Evolutionary conservation across 2,797 vertebrate species (phyloP), one percentile per base, ranked within the genome.

Genomic region (Myotis daubentonii): DNA sequence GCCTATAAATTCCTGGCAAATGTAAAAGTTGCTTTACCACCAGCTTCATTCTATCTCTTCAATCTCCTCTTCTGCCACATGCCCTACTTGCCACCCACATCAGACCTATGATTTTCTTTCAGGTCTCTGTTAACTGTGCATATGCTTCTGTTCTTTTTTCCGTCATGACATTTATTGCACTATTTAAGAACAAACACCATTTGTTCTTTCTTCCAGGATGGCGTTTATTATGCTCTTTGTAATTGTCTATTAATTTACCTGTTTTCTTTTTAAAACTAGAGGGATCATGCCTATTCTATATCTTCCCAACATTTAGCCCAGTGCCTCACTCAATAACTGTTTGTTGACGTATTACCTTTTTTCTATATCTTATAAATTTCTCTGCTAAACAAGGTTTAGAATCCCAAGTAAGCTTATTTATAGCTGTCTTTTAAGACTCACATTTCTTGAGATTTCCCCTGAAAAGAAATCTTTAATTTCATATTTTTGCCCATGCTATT

Each of bases 401-500:
- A 41, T 75, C 17, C 8, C 30, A 89, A 19, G 20, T 85, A 87
- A 41, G 70, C 28, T 62, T 93, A 68, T 81, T 62, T 93, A 72
- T 87, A 36, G 6, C 44, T 75, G 0, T 93, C 57, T 30, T 53
- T 71, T 36, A 41, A 84, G 19, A 23, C 41, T 23, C 49, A 4
- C 20, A 57, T 66, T 81, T 30, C 23, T 20, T 70, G 38, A 89
- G 33, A 71, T 79, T 87, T 89, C 12, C 12, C 15, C 23, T 84
- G 9, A 78, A 94, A 84, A 83, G 12, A 13, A 82, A n/a, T 86
- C 44, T 68, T 70, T 85, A 55, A 89, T 91, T 93, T 89, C 33
- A 65, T 16, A 41, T 33, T 86, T 89, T 86, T 87, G 19, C 9
- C 8, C 1, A 0, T n/a, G 38, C 17, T 87, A 19, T 74, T 85